Evolutionary conservation across 64 coral and sea anemone genomes (phyloP).

Genomic region (Stichodactyla helianthus): DNA sequence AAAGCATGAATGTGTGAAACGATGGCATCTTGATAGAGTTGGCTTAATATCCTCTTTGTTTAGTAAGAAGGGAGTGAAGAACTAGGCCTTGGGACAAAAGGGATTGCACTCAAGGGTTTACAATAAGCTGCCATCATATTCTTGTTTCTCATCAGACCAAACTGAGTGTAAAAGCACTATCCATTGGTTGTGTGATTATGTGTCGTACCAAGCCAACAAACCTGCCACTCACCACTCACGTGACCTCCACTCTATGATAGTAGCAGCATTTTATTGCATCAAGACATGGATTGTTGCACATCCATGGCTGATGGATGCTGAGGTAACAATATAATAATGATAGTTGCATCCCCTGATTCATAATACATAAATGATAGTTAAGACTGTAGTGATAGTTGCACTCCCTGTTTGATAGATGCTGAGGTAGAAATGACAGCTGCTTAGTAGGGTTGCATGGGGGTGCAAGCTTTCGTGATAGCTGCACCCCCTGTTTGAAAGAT

Average conservation of each 20-base stretch:
- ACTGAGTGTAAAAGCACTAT: constrained; percentile 91
- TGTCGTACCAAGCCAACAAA: constrained; percentile 90
- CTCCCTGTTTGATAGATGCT: constrained; percentile 64
- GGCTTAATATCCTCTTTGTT: too few species aligned
- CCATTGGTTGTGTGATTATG: constrained; percentile 97
- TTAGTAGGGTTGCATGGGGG: too few species aligned
- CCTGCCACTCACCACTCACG: constrained; percentile 90
- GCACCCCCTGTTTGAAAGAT: too few species aligned
- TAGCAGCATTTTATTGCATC: constrained; percentile 78
- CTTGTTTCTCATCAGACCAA: constrained; percentile 44
- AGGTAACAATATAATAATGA: constrained; percentile 45
- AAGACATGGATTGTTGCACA: constrained; percentile 90
- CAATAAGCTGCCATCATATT: background rate
- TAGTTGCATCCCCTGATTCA: constrained; percentile 31
- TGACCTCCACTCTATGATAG: constrained; percentile 96
- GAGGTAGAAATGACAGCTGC: constrained; percentile 34
- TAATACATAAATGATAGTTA: background rate
- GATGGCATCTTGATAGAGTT: too few species aligned
- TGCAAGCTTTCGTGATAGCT: too few species aligned
- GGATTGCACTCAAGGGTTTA: too few species aligned
- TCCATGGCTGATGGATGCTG: constrained; percentile 77
- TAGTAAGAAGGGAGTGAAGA: too few species aligned
- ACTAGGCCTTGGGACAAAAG: too few species aligned
- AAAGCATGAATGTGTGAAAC: too few species aligned
- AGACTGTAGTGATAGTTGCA: background rate